These are phyloP conservation scores for Drosophila ezoana DNA, from an alignment of 2,888 invertebrate species.

Conservation along the genomic window DNA sequence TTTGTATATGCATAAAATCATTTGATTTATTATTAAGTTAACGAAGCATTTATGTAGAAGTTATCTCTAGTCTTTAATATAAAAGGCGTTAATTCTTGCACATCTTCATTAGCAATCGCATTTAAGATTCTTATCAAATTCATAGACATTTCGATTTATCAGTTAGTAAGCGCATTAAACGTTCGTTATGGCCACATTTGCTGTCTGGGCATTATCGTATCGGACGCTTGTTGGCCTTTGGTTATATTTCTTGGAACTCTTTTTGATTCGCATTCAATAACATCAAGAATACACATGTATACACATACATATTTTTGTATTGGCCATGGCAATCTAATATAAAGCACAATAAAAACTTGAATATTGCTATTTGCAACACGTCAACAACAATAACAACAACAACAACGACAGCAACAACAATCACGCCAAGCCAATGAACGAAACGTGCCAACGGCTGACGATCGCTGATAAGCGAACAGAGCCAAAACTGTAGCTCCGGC, in stretches of 20 bases:
- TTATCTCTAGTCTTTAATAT: no score
- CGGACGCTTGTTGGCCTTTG: conserved; percentile 41
- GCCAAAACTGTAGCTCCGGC: conserved; percentile 28
- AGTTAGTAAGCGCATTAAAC: conserved; percentile 35
- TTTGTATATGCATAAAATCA: no score
- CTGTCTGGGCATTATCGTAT: conserved; percentile 25
- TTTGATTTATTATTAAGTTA: no score
- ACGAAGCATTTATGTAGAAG: no score
- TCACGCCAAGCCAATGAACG: conserved; percentile 76
- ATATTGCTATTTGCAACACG: conserved; percentile 79
- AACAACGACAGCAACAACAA: conserved; percentile 50
- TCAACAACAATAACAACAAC: conserved; percentile 52
- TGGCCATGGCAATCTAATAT: conserved; percentile 79
- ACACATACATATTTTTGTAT: conserved; percentile 62
- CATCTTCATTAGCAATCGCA: background rate
- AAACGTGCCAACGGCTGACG: conserved; percentile 79
- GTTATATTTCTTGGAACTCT: conserved; percentile 67
- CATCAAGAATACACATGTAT: conserved; percentile 49
- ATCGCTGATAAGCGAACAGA: conserved; percentile 65
- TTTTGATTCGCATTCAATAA: conserved; percentile 68
- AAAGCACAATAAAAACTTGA: conserved; percentile 78
- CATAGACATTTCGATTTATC: background rate
- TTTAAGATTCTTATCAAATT: background rate
- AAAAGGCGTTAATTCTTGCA: background rate
- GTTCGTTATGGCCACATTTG: conserved; percentile 29